Conservation (phyloP, 2,113 vertebrate species). For the Elaphurus davidianus region DNA sequence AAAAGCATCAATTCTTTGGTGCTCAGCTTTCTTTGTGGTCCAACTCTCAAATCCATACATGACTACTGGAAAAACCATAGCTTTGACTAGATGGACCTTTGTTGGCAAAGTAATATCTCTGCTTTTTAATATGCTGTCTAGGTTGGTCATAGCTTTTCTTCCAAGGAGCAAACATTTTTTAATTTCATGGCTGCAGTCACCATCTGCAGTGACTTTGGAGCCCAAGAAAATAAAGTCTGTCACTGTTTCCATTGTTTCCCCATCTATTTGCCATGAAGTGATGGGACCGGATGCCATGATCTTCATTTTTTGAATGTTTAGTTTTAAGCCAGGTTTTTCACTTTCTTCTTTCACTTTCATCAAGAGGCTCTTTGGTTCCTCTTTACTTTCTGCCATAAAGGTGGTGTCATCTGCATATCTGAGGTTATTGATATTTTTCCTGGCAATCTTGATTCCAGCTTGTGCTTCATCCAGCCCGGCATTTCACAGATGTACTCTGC, state of each 20-base stretch:
- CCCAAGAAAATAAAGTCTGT: neutral
- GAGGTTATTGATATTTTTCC: neutral
- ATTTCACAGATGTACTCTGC: too few relatives aligned
- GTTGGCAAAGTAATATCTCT: neutral
- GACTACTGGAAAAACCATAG: neutral
- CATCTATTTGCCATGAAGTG: neutral
- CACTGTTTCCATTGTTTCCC: neutral
- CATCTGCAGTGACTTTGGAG: neutral
- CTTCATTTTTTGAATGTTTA: neutral
- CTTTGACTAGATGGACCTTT: neutral
- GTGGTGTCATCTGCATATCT: neutral
- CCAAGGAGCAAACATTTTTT: neutral
- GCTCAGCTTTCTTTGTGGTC: neutral
- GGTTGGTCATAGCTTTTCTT: neutral
- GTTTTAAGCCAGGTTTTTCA: neutral
- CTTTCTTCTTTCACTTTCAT: neutral
- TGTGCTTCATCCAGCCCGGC: neutral
- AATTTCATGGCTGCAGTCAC: neutral
- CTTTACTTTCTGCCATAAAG: neutral
- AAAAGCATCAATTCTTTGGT: neutral
- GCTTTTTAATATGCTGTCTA: neutral
- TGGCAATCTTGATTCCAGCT: neutral
- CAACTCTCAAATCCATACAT: neutral
- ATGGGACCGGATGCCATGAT: neutral
- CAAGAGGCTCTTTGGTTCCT: neutral